Evolutionary conservation across 2,888 invertebrate species (phyloP), one percentile per base, ranked within the genome.

Genomic region (Chalcosyrphus nemorum): DNA sequence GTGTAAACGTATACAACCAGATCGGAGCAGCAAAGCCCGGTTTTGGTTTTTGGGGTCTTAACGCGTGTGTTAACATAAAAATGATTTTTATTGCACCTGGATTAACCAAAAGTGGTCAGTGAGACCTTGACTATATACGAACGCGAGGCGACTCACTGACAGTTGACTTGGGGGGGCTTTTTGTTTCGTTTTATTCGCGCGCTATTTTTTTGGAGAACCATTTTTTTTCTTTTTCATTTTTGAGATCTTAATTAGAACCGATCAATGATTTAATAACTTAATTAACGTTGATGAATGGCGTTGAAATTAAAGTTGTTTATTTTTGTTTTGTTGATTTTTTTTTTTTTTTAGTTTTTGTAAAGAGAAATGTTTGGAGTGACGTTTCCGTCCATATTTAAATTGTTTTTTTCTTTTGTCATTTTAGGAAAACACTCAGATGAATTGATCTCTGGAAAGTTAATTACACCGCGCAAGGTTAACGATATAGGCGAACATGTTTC

Each of bases 391-490:
- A 54, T 15, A 4, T 9, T 4, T n/a, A n/a, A n/a, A n/a, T n/a
- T n/a, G n/a, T n/a, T n/a, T n/a, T n/a, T n/a, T n/a, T n/a, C n/a
- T n/a, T 4, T 41, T 70, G 66, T 77, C 29, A 5, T 87, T 88
- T 72, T 86, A 89, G 92, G 92, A 24, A 87, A 89, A 66, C 91
- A 90, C 87, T 89, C 91, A 65, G 88, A 89, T 61, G 89, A 90
- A 86, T 87, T 92, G 76, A 81, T 85, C 52, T 87, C 89, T 82
- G 91, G 90, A 15, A 86, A 90, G 85, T 86, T 92, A 81, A 88
- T 91, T 17, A 88, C 90, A 86, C 92, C 92, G 17, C 88, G 88
- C 24, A 91, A 90, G 80, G 91, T 92, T 5, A 89, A 90, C 77
- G 71, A 86, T 65, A 81, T 89, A 74, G 92, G 92, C 19, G 88